These are phyloP conservation scores for Lacanobia oleracea DNA, from an alignment of 2,888 invertebrate species.

Conservation along the genomic window DNA sequence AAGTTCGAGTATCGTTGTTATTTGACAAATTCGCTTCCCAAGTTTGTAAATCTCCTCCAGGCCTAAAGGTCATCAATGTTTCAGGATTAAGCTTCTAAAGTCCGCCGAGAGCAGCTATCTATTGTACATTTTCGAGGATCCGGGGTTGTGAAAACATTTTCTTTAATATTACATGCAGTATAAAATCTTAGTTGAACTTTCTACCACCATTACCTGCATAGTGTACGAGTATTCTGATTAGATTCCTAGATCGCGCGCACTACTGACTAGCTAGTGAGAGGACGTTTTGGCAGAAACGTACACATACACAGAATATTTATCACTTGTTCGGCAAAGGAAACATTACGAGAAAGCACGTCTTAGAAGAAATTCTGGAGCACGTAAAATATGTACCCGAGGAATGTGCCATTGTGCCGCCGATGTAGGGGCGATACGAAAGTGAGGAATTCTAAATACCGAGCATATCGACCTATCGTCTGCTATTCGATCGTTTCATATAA, in stretches of 20 bases:
- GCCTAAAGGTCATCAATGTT: constrained; percentile 42
- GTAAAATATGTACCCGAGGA: constrained; percentile 65
- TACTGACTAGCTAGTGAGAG: constrained; percentile 7
- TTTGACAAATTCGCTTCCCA: constrained; percentile 18
- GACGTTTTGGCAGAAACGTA: constrained; percentile 9
- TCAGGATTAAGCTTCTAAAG: constrained; percentile 39
- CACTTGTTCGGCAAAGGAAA: constrained; percentile 38
- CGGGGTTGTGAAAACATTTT: constrained; percentile 48
- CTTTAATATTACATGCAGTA: constrained; percentile 52
- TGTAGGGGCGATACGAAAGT: constrained; percentile 49
- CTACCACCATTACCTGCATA: constrained; percentile 50
- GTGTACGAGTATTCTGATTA: constrained; percentile 47
- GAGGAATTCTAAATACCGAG: constrained; percentile 52
- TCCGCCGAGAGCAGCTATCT: constrained; percentile 48
- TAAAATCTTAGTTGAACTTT: constrained; percentile 51
- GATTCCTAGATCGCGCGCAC: constrained; percentile 25
- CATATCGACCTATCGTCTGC: constrained; percentile 38
- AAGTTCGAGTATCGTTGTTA: constrained; percentile 14
- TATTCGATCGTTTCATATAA: constrained; percentile 31
- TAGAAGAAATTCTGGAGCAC: constrained; percentile 54
- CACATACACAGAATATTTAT: constrained; percentile 48
- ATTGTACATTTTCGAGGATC: constrained; percentile 48
- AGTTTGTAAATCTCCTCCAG: constrained; percentile 28
- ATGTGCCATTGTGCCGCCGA: constrained; percentile 55
- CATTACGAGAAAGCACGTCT: constrained; percentile 57